Percentiles rank a stretch among this genome's conserved stretches.
These are phyloP conservation scores for Chaetorhynchus papuensis DNA, from an alignment of 2,113 vertebrate species.

Conservation along the genomic window DNA sequence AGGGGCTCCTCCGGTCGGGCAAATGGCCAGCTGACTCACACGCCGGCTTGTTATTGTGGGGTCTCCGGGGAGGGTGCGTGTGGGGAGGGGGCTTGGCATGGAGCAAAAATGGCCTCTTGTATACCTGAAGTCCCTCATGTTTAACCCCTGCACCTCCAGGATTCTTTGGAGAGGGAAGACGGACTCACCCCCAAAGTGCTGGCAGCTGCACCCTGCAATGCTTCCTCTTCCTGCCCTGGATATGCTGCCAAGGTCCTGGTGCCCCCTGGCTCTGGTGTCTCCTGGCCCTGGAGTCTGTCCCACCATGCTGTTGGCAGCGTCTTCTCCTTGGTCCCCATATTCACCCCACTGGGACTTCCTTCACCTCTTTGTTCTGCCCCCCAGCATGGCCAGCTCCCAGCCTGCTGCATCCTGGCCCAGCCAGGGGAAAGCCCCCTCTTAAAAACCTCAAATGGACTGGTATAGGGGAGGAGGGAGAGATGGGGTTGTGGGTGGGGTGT, in stretches of 20 bases:
- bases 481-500: neutral
- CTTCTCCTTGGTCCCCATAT: neutral
- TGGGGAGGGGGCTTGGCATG: constrained; percentile 39
- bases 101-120: neutral
- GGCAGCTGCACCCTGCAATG: neutral
- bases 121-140: neutral
- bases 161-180: neutral
- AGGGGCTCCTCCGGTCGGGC: constrained; percentile 52
- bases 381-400: neutral
- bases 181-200: neutral
- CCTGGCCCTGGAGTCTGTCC: neutral
- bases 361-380: neutral
- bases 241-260: neutral
- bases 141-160: constrained; percentile 15
- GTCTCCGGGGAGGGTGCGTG: neutral
- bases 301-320: neutral
- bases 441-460: neutral
- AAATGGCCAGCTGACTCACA: constrained; percentile 55
- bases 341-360: neutral
- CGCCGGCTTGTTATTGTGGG: neutral
- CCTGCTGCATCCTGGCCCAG: neutral
- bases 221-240: neutral
- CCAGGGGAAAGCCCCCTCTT: neutral
- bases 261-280: neutral
- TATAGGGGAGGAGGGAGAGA: neutral